phyloP scores from a whole-genome alignment of 2,113 vertebrate species.

The Daubentonia madagascariensis region DNA sequence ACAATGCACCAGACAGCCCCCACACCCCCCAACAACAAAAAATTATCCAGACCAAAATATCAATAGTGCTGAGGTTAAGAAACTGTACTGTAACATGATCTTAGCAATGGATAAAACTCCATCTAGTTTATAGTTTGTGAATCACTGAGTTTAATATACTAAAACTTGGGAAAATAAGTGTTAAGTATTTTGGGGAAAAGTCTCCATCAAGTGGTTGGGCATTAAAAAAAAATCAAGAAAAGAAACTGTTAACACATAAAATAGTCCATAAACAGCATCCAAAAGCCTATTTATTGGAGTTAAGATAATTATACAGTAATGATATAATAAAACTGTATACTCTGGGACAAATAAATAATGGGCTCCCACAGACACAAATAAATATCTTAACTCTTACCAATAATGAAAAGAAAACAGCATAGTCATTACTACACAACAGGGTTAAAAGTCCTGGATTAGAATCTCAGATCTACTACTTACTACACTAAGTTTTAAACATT shows the following conservation, averaged over 20 bases:
- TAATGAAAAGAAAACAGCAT: neutral
- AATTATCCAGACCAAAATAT: neutral
- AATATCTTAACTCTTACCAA: neutral
- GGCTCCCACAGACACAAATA: neutral
- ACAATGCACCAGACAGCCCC: neutral
- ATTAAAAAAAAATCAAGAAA: neutral
- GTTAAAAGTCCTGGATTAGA: neutral
- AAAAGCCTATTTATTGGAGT: neutral
- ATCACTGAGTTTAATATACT: neutral
- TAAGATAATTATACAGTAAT: neutral
- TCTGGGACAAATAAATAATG: neutral
- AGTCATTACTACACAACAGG: neutral
- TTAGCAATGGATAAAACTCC: neutral
- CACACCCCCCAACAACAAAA: neutral
- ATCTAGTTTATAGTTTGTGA: neutral
- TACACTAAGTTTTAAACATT: neutral
- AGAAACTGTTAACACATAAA: neutral
- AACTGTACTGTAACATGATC: neutral
- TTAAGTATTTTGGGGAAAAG: neutral
- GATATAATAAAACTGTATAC: neutral
- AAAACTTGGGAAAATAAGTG: slow-evolving; percentile 12
- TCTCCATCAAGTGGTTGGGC: neutral
- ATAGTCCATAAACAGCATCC: neutral
- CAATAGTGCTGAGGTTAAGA: neutral
- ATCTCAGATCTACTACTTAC: neutral